These are phyloP conservation scores for Cerastis leucographa DNA, from an alignment of 2,888 invertebrate species.

Conservation along the genomic window DNA sequence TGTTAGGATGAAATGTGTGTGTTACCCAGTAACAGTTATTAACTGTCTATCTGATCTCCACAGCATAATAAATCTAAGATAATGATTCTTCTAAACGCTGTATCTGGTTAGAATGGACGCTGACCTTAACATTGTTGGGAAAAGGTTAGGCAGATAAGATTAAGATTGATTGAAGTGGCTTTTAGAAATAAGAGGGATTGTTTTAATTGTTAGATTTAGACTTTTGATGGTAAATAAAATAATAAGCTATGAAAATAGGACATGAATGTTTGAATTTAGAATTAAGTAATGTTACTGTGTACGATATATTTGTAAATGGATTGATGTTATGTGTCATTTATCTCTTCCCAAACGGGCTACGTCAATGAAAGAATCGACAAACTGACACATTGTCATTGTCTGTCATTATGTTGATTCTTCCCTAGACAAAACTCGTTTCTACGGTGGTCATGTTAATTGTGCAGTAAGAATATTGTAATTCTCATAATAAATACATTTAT, in stretches of 20 bases:
- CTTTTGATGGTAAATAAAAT: background rate
- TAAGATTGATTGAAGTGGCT: background rate
- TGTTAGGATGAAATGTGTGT: no score
- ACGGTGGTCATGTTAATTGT: no score
- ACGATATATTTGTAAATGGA: background rate
- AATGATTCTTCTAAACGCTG: background rate
- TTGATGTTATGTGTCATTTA: no score
- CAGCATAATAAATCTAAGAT: no score
- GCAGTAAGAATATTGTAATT: background rate
- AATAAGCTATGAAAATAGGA: background rate
- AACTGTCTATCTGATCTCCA: no score
- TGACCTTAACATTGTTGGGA: background rate
- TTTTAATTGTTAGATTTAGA: background rate
- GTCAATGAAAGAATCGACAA: no score
- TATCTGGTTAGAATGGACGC: background rate
- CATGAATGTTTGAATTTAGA: conserved; percentile 9
- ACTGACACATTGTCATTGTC: no score
- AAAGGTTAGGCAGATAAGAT: background rate
- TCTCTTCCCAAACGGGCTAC: no score
- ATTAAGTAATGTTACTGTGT: background rate
- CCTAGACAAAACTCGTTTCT: no score
- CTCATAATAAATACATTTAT: background rate
- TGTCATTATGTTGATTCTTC: no score
- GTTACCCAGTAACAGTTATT: no score
- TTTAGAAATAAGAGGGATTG: conserved; percentile 3